Evolutionary conservation across 1,140 invertebrate genomes (phyloP).

Genomic region (Artemia franciscana): DNA sequence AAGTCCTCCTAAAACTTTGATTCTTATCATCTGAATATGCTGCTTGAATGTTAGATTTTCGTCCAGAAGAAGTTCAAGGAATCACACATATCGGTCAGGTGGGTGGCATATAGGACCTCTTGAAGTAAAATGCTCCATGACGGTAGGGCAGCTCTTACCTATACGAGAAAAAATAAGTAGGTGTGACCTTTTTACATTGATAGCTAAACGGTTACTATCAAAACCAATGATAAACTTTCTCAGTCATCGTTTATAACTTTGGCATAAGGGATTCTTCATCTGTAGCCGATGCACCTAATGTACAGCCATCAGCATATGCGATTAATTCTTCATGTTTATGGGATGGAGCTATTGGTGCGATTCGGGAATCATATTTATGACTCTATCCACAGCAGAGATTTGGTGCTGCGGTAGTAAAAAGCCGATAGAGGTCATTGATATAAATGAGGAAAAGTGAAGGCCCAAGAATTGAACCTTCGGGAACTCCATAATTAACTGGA

Average conservation of each 20-base stretch:
- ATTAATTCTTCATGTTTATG: no score
- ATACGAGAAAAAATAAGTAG: not conserved
- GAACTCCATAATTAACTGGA: not conserved
- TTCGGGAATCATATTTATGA: no score
- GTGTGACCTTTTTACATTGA: not conserved
- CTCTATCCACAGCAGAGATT: not conserved
- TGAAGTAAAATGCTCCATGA: not conserved
- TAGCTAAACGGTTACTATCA: not conserved
- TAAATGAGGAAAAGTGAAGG: not conserved
- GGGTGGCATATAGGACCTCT: not conserved
- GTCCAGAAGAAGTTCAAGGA: not conserved
- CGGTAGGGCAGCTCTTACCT: not conserved
- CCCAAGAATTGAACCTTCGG: not conserved
- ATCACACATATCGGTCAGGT: not conserved
- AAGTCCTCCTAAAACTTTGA: not conserved
- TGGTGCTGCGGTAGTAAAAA: not conserved
- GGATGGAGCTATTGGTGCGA: no score
- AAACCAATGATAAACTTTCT: not conserved
- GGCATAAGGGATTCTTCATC: not conserved
- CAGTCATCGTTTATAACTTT: not conserved
- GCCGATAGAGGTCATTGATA: not conserved
- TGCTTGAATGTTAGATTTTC: not conserved
- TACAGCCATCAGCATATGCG: no score
- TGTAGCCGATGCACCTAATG: no score
- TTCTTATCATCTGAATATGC: not conserved